Conservation (phyloP, 2,888 invertebrate species). For the Brenthis hecate region DNA sequence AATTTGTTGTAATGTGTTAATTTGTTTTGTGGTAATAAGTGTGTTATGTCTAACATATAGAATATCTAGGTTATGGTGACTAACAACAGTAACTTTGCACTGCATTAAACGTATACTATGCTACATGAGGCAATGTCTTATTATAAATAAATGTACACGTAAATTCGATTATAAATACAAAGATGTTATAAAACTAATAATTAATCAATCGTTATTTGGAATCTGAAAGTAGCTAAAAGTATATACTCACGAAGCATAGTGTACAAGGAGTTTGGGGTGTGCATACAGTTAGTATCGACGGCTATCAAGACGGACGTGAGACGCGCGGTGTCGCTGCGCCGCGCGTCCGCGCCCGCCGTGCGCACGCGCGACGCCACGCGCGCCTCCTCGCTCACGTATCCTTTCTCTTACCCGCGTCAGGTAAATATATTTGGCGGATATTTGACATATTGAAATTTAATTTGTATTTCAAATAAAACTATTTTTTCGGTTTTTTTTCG, state of each 20-base stretch:
- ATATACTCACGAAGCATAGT: slow-evolving; percentile 15
- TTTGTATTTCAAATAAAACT: background rate
- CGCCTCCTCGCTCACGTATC: slow-evolving; percentile 71
- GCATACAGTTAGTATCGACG: slow-evolving; percentile 87
- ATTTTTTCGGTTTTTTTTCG: too few species aligned
- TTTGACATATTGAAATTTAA: background rate
- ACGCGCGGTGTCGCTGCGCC: slow-evolving; percentile 70
- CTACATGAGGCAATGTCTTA: slow-evolving; percentile 40
- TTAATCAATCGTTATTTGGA: background rate
- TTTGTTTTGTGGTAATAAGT: slow-evolving; percentile 3
- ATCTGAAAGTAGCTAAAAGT: background rate
- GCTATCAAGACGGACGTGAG: slow-evolving; percentile 89
- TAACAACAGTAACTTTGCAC: slow-evolving; percentile 53
- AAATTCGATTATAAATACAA: background rate
- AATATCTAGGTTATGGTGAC: slow-evolving; percentile 48
- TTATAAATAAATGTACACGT: slow-evolving; percentile 12
- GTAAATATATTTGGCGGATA: slow-evolving; percentile 46
- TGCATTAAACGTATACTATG: slow-evolving; percentile 46
- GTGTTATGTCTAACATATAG: background rate
- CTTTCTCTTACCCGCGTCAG: slow-evolving; percentile 68
- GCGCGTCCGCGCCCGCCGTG: slow-evolving; percentile 75
- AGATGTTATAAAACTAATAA: too few species aligned
- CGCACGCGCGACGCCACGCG: slow-evolving; percentile 63
- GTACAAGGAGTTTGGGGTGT: slow-evolving; percentile 34
- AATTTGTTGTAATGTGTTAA: background rate